Evolutionary conservation across 2,113 vertebrate genomes (phyloP).

Genomic region (Menidia beryllina): DNA sequence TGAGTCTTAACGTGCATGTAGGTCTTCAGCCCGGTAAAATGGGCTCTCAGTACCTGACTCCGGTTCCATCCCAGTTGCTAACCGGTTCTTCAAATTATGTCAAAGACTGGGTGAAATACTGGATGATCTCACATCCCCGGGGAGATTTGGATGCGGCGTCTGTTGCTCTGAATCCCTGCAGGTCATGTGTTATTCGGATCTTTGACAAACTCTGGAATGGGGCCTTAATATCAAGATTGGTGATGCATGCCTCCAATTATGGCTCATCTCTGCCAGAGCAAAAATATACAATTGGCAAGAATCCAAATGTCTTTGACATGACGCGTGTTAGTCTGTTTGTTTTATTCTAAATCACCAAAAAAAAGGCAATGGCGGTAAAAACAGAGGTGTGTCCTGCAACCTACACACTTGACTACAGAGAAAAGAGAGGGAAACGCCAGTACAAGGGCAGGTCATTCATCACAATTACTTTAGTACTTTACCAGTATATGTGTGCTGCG

Average conservation of each 20-base stretch:
- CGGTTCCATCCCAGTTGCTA: slow-evolving; percentile 4
- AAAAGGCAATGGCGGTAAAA: background rate
- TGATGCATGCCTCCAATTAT: slow-evolving; percentile 58
- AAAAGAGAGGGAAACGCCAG: background rate
- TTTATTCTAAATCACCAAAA: slow-evolving; percentile 13
- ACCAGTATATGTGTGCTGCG: background rate
- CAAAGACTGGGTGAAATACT: too few relatives aligned
- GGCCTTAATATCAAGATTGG: slow-evolving; percentile 47
- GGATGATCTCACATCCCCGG: too few relatives aligned
- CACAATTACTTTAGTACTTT: background rate
- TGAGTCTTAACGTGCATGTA: background rate
- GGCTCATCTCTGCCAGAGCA: slow-evolving; percentile 16
- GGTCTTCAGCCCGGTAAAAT: background rate
- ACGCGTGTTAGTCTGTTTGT: background rate
- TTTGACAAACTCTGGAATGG: slow-evolving; percentile 34
- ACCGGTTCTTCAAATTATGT: too few relatives aligned
- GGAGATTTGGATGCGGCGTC: too few relatives aligned
- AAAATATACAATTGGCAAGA: slow-evolving; percentile 4
- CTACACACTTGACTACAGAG: background rate
- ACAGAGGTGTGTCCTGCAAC: too few relatives aligned
- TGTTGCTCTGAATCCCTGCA: background rate
- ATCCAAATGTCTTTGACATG: background rate
- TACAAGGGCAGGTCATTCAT: background rate
- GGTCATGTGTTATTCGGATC: slow-evolving; percentile 9
- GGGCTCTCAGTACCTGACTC: background rate